A percentile compares a stretch with the other conserved stretches of the same genome.
Conservation (phyloP, 1,140 invertebrate genomes). For the Drosophila ohnishii region DNA sequence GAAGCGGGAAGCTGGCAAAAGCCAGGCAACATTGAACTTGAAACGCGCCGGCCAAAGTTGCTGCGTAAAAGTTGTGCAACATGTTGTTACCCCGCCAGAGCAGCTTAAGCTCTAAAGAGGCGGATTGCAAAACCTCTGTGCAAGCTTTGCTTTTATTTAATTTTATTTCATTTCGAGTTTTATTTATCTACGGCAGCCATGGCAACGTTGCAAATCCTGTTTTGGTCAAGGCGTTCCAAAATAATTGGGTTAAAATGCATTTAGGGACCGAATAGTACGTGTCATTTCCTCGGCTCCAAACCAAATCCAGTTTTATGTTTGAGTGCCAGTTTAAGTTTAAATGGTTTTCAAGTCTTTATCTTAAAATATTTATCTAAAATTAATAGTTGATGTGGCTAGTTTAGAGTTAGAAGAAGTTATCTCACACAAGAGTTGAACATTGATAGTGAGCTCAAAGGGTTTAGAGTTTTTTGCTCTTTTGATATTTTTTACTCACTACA, state of each 20-base stretch:
- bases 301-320: slow-evolving; percentile 7
- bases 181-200: neutral
- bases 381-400: neutral
- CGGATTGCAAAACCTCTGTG: slow-evolving; percentile 34
- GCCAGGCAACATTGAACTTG: slow-evolving; percentile 71
- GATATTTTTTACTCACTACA: no score
- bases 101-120: slow-evolving; percentile 15
- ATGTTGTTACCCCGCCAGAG: slow-evolving; percentile 21
- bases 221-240: slow-evolving; percentile 49
- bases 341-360: neutral
- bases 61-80: slow-evolving; percentile 66
- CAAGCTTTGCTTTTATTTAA: slow-evolving; percentile 23
- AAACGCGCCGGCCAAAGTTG: slow-evolving; percentile 41
- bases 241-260: slow-evolving; percentile 69
- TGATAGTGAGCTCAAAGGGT: no score
- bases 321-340: neutral
- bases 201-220: slow-evolving; percentile 37
- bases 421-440: no score
- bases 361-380: no score
- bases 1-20: slow-evolving; percentile 59
- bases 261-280: slow-evolving; percentile 43
- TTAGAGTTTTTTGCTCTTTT: no score
- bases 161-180: slow-evolving; percentile 15
- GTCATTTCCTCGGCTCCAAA: slow-evolving; percentile 46
- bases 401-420: no score